Percentiles rank a stretch among this genome's conserved stretches.
These are phyloP conservation scores for Xylota segnis DNA, from an alignment of 2,888 invertebrate species.

Conservation along the genomic window DNA sequence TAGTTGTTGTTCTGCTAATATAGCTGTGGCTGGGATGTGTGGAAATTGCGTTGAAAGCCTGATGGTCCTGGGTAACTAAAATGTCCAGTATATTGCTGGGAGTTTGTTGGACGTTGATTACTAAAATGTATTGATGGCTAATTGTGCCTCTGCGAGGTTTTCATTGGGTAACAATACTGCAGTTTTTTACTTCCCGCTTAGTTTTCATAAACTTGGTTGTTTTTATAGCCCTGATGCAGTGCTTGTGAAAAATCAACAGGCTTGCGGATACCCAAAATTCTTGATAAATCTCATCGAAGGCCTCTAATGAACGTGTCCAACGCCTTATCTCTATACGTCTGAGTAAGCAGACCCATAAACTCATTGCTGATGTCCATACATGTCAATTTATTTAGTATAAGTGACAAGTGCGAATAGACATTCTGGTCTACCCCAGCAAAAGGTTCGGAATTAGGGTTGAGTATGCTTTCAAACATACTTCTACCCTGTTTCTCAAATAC, in stretches of 20 bases:
- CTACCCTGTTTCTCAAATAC: conserved; percentile 12
- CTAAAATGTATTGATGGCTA: background rate
- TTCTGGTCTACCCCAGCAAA: conserved; percentile 5
- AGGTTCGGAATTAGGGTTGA: conserved; percentile 9
- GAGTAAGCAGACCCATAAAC: conserved; percentile 32
- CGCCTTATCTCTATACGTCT: conserved; percentile 62
- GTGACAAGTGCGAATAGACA: conserved; percentile 36
- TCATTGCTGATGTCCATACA: conserved; percentile 61
- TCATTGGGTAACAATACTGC: background rate
- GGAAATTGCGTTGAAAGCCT: too few relatives aligned
- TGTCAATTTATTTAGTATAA: too few relatives aligned
- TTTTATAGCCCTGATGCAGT: conserved; percentile 48
- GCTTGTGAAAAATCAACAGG: conserved; percentile 67
- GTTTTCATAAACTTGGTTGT: background rate
- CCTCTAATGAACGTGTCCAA: too few relatives aligned
- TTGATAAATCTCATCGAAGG: too few relatives aligned
- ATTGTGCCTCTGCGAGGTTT: conserved; percentile 4
- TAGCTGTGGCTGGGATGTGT: background rate
- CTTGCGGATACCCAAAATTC: conserved; percentile 53
- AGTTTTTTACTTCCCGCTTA: background rate
- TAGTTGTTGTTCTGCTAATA: background rate
- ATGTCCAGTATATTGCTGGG: background rate
- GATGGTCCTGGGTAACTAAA: background rate
- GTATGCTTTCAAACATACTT: background rate
- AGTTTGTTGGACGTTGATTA: background rate